Conservation (phyloP, 2,113 vertebrate genomes). For the Solea senegalensis region DNA sequence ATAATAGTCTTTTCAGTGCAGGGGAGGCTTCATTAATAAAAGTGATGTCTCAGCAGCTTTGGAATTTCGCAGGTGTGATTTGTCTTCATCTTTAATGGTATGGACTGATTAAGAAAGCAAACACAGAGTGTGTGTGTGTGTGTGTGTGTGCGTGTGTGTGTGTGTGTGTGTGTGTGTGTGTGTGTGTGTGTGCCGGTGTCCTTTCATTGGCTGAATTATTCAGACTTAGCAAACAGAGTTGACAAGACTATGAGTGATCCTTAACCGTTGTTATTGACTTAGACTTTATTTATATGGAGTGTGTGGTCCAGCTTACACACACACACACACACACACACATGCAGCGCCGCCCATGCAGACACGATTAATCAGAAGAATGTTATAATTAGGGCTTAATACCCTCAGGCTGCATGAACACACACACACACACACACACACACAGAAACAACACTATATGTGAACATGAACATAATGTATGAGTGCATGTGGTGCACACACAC, state of each 20-base stretch:
- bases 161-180: conserved; percentile 29
- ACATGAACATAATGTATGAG: conserved; percentile 69
- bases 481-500: conserved; percentile 53
- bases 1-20: conserved; percentile 68
- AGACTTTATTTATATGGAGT: conserved; percentile 72
- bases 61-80: conserved; percentile 72
- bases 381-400: conserved; percentile 78
- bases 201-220: conserved; percentile 54
- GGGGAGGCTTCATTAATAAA: conserved; percentile 67
- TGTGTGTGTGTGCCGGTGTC: conserved; percentile 7
- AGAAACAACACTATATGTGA: conserved; percentile 68
- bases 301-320: conserved; percentile 52
- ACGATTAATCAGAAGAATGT: conserved; percentile 77
- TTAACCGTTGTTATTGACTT: conserved; percentile 67
- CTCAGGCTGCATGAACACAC: conserved; percentile 60
- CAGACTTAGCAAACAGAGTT: conserved; percentile 61
- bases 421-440: conserved; percentile 48
- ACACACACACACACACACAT: conserved; percentile 12
- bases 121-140: conserved; percentile 52
- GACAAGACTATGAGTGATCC: conserved; percentile 71
- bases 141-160: conserved; percentile 47
- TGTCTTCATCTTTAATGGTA: conserved; percentile 75
- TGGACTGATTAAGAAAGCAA: conserved; percentile 75
- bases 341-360: conserved; percentile 55
- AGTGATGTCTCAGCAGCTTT: conserved; percentile 49